These are phyloP conservation scores for Oncorhynchus kisutch DNA, from an alignment of 2,113 vertebrate genomes.

Conservation along the genomic window DNA sequence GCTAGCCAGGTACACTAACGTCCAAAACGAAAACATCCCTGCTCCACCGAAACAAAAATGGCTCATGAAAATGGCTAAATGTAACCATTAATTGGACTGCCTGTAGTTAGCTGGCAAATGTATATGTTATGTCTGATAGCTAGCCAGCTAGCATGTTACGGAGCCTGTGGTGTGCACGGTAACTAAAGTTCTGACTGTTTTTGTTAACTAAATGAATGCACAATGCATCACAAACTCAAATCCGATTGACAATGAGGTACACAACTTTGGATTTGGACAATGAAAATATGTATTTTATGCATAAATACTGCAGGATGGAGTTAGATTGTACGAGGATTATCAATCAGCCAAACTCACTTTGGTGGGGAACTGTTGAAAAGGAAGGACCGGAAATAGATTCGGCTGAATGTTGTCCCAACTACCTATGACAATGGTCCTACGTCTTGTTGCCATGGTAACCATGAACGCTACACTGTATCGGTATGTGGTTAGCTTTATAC, in stretches of 20 bases:
- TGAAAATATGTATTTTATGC: neutral
- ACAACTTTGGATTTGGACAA: neutral
- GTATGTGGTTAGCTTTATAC: neutral
- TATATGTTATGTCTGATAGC: too few relatives aligned
- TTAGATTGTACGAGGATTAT: neutral
- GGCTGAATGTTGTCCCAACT: neutral
- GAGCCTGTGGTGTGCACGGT: neutral
- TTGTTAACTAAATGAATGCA: neutral
- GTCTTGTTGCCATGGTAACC: neutral
- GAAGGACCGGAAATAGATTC: neutral
- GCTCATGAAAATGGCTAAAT: too few relatives aligned
- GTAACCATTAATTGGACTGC: too few relatives aligned
- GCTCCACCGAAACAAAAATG: too few relatives aligned
- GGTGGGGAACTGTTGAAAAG: neutral
- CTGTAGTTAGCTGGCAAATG: too few relatives aligned
- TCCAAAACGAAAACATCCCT: too few relatives aligned
- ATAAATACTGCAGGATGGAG: neutral
- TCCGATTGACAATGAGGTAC: neutral
- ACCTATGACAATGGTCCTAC: neutral
- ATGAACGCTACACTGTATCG: neutral
- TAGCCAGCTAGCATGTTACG: too few relatives aligned
- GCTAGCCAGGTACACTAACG: too few relatives aligned
- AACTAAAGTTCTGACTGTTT: neutral
- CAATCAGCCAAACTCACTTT: neutral
- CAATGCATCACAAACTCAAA: neutral